These are phyloP conservation scores for Myocastor coypus DNA, from an alignment of 2,113 vertebrate genomes.

Conservation along the genomic window DNA sequence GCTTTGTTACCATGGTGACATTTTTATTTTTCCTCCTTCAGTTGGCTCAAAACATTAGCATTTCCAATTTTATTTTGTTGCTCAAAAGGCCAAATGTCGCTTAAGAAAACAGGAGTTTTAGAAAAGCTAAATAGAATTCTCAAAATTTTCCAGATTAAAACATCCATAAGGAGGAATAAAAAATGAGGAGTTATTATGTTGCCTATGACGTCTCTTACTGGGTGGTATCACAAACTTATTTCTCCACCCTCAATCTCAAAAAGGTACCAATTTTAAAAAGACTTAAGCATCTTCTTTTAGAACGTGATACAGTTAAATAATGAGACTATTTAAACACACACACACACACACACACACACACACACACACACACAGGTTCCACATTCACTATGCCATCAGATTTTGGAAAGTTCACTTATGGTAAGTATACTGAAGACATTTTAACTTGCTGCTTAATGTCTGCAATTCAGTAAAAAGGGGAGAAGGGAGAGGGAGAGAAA, in stretches of 20 bases:
- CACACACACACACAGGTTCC: slow-evolving; percentile 64
- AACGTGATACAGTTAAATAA: slow-evolving; percentile 63
- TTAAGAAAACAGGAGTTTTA: slow-evolving; percentile 85
- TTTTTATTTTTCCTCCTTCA: slow-evolving; percentile 90
- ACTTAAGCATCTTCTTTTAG: slow-evolving; percentile 65
- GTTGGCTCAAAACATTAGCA: slow-evolving; percentile 90
- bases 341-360: too few species aligned
- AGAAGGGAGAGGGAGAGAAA: not conserved
- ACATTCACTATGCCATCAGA: not conserved
- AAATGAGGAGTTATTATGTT: slow-evolving; percentile 48
- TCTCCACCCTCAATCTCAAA: slow-evolving; percentile 56
- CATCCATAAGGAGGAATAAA: slow-evolving; percentile 61
- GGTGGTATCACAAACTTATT: slow-evolving; percentile 18
- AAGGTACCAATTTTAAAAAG: slow-evolving; percentile 17
- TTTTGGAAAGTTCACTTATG: slow-evolving; percentile 58
- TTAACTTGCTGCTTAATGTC: slow-evolving; percentile 3
- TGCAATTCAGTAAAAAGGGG: not conserved
- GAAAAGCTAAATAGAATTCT: slow-evolving; percentile 81
- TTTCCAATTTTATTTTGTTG: slow-evolving; percentile 91
- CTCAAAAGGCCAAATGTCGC: slow-evolving; percentile 89
- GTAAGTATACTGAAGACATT: slow-evolving; percentile 55
- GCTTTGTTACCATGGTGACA: slow-evolving; percentile 93
- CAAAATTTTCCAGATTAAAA: slow-evolving; percentile 80
- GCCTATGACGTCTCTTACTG: slow-evolving; percentile 64
- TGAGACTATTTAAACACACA: slow-evolving; percentile 43